Base-by-base conservation (phyloP, 2,113 vertebrate genomes). In the Peromyscus maniculatus region DNA sequence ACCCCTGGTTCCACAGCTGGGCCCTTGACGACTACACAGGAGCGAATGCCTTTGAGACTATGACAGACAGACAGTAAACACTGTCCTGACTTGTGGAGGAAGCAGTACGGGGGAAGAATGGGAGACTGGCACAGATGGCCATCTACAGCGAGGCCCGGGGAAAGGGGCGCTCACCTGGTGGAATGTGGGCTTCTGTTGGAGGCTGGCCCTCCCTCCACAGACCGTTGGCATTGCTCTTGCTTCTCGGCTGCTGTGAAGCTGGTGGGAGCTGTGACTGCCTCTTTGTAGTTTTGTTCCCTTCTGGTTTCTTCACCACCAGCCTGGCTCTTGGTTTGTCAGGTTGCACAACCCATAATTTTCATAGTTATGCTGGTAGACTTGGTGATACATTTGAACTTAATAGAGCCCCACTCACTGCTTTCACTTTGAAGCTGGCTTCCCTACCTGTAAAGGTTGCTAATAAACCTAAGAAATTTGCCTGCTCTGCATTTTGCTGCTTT, bases 401-500 rank as follows among this genome's bases (percentile, higher is more conserved):
- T 43, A 28, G 87, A 69, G 12, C 10, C 12, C 31, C 26, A 74
- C 26, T 92, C 36, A 36, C 39, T 69, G 3, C 77, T 64, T 71
- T 91, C 16, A 17, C 59, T 97, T 55, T 97, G 95, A 95, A 97
- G 95, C 36, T n/a, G 77, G 96, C 95, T 74, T 94, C 79, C 28
- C 80, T 15, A 36, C 91, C 78, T 91, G 0, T 94, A 84, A 97
- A 89, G 26, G 67, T 72, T 75, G 62, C 62, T 43, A 15, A 43
- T 93, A 89, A 96, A 89, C 15, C 82, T 33, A 19, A 52, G 94
- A 64, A 57, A 11, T 39, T 24, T 3, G n/a, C 82, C 22, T 78
- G 62, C 57, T 59, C n/a, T 49, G 59, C 3, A 0, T 15, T 92
- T 69, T 59, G 39, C 59, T 36, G 12, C 49, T 80, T 28, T 28